Evolutionary conservation across 2,797 vertebrate genomes (phyloP).

Genomic region (Scolopax bukidnonensis): DNA sequence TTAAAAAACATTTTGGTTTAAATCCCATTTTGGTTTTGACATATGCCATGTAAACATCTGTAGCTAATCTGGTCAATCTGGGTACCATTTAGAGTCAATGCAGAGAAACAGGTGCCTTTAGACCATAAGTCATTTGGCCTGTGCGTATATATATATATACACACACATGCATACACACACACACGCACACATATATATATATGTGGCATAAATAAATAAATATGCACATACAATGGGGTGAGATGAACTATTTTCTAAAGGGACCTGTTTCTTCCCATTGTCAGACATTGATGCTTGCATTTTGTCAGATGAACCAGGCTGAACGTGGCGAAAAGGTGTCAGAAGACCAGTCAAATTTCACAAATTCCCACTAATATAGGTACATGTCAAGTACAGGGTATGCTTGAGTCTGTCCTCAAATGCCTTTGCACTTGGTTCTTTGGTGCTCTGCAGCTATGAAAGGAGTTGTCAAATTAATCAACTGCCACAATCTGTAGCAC

Average conservation of each 20-base stretch:
- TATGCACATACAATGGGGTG: neutral
- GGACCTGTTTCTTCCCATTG: neutral
- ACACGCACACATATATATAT: no score
- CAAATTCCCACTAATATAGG: neutral
- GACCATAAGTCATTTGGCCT: neutral
- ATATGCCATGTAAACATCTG: neutral
- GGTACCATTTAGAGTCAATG: neutral
- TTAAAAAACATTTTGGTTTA: no score
- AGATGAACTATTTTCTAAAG: neutral
- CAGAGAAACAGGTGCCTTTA: neutral
- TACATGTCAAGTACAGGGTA: neutral
- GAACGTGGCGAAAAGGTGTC: neutral
- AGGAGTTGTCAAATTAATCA: neutral
- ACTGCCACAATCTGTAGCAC: neutral
- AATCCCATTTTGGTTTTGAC: neutral
- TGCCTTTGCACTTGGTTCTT: neutral
- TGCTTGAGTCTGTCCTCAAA: neutral
- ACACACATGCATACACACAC: no score
- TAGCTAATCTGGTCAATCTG: neutral
- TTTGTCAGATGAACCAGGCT: neutral
- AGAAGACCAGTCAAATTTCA: neutral
- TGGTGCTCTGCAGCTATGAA: neutral
- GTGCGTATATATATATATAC: neutral
- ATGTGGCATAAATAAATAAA: neutral
- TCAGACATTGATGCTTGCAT: neutral